Evolutionary conservation across 2,113 vertebrate genomes (phyloP).

Genomic region (Elachura formosa): DNA sequence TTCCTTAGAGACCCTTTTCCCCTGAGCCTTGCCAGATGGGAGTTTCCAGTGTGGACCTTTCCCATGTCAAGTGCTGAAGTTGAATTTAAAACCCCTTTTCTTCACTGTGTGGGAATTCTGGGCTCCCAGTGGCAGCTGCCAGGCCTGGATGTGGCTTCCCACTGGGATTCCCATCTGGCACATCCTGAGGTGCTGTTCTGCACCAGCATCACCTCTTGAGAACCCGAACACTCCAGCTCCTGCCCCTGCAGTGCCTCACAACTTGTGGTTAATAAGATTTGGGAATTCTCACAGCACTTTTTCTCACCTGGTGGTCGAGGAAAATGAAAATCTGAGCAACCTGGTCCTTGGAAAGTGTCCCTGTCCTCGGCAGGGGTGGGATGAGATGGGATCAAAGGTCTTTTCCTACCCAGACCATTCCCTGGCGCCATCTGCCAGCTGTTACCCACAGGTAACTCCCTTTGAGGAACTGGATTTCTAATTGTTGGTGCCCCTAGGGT

Average conservation of each 20-base stretch:
- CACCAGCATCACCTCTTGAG: background rate
- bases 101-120: background rate
- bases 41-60: conserved; percentile 1
- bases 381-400: background rate
- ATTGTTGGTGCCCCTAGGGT: background rate
- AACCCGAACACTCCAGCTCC: background rate
- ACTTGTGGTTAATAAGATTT: background rate
- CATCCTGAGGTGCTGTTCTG: background rate
- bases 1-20: background rate
- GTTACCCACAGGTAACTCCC: background rate
- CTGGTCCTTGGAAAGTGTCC: background rate
- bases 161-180: background rate
- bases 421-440: background rate
- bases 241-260: background rate
- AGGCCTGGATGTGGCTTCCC: background rate
- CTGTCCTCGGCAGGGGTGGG: background rate
- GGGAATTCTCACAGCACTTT: background rate
- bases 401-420: background rate
- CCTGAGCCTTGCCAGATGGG: background rate
- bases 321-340: background rate
- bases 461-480: background rate
- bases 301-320: background rate
- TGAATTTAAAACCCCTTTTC: background rate
- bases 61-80: background rate
- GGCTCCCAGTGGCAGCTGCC: background rate